Percentiles rank a stretch among this genome's conserved stretches.
Conservation (phyloP, 2,888 invertebrate genomes). For the Blastobasis lacticolella region DNA sequence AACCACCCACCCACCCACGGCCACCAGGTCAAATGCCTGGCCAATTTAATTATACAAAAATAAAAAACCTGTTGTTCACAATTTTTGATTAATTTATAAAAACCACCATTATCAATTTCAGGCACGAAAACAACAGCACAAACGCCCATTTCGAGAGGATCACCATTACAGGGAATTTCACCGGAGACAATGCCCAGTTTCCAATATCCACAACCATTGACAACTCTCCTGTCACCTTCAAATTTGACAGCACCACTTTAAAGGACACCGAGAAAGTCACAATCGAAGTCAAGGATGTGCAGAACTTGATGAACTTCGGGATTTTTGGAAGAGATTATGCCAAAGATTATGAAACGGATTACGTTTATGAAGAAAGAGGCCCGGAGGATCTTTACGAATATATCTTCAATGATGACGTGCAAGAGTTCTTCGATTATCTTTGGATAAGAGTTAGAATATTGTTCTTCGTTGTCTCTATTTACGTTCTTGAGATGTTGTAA, state of each 20-base stretch:
- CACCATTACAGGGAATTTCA: conserved; percentile 37
- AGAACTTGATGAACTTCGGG: conserved; percentile 37
- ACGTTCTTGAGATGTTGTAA: conserved; percentile 63
- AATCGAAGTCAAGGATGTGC: conserved; percentile 23
- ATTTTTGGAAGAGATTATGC: conserved; percentile 41
- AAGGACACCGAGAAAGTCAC: conserved; percentile 23
- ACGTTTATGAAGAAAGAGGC: conserved; percentile 11
- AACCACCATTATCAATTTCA: conserved; percentile 32
- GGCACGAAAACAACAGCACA: conserved; percentile 30
- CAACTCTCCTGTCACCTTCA: conserved; percentile 21
- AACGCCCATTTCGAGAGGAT: conserved; percentile 38
- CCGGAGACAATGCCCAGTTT: conserved; percentile 29
- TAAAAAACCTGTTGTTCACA: too few relatives aligned
- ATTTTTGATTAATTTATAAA: background rate
- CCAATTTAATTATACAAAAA: too few relatives aligned
- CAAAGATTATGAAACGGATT: conserved; percentile 27
- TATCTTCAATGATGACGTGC: conserved; percentile 42
- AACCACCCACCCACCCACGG: too few relatives aligned
- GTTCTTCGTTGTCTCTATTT: conserved; percentile 54
- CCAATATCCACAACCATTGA: conserved; percentile 36
- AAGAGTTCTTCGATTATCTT: conserved; percentile 54
- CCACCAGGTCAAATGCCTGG: too few relatives aligned
- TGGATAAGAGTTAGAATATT: conserved; percentile 56
- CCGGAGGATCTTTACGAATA: conserved; percentile 30
- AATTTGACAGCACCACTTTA: conserved; percentile 19